Conservation (phyloP, 2,888 invertebrate species). For the Lasioglossum oenotherae region DNA sequence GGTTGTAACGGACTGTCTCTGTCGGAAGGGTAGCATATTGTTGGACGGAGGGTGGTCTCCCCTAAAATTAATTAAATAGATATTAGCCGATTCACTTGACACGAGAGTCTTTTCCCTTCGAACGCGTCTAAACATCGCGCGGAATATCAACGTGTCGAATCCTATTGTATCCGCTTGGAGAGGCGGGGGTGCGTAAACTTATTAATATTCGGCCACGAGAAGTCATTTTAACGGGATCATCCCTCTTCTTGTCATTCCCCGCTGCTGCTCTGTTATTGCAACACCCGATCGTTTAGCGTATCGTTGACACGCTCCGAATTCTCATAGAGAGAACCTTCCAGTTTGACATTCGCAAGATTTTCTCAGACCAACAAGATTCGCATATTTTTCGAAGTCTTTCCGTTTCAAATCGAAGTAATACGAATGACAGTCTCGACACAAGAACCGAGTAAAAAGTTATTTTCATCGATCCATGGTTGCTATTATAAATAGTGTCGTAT, state of each 20-base stretch:
- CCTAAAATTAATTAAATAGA: constrained; percentile 82
- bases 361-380: no score
- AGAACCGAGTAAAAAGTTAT: not conserved
- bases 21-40: constrained; percentile 66
- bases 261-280: constrained; percentile 17
- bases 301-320: not conserved
- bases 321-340: not conserved
- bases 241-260: constrained; percentile 13
- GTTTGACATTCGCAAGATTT: not conserved
- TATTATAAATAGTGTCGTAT: not conserved
- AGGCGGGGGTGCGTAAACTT: constrained; percentile 80
- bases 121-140: constrained; percentile 67
- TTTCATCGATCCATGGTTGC: no score
- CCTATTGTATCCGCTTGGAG: constrained; percentile 75
- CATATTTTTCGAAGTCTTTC: not conserved
- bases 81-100: constrained; percentile 82
- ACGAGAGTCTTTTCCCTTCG: constrained; percentile 54
- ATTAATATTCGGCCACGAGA: constrained; percentile 63
- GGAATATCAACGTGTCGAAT: constrained; percentile 78
- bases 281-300: not conserved
- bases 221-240: constrained; percentile 31
- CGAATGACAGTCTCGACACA: no score
- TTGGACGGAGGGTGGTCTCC: constrained; percentile 61
- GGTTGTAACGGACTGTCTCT: constrained; percentile 32
- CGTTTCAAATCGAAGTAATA: not conserved